These are phyloP conservation scores for Bhutanitis thaidina DNA, from an alignment of 2,888 invertebrate genomes.

Conservation along the genomic window DNA sequence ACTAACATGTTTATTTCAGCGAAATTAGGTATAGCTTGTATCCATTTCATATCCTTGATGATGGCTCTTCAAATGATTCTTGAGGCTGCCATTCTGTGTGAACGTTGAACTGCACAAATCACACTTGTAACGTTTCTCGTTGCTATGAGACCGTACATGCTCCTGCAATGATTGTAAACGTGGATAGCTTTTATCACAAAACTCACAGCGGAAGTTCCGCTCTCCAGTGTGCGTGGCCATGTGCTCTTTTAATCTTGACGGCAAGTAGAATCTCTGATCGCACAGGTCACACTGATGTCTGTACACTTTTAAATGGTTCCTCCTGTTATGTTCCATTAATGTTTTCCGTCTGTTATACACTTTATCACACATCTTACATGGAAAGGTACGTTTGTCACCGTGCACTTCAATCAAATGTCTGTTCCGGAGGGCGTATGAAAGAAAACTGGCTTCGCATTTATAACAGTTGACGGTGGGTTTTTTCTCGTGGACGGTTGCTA, in stretches of 20 bases:
- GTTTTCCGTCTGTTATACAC: constrained; percentile 64
- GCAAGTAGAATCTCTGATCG: constrained; percentile 66
- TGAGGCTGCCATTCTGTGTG: constrained; percentile 77
- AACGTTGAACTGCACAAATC: constrained; percentile 73
- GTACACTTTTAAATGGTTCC: constrained; percentile 60
- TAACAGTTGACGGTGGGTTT: constrained; percentile 63
- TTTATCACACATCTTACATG: constrained; percentile 61
- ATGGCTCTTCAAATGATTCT: constrained; percentile 78
- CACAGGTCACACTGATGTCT: constrained; percentile 64
- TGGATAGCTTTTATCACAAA: constrained; percentile 80
- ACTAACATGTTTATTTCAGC: too few relatives aligned
- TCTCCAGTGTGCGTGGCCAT: constrained; percentile 76
- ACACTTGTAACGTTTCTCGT: constrained; percentile 77
- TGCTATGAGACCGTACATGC: constrained; percentile 76
- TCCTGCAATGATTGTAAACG: constrained; percentile 78
- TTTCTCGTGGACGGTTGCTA: constrained; percentile 63
- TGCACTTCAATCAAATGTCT: constrained; percentile 62
- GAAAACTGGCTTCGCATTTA: constrained; percentile 60
- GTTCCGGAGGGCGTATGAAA: constrained; percentile 57
- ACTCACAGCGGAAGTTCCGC: constrained; percentile 74
- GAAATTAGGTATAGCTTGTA: constrained; percentile 1
- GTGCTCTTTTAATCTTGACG: constrained; percentile 65
- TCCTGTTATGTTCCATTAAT: constrained; percentile 56
- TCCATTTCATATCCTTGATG: constrained; percentile 35
- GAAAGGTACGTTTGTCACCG: constrained; percentile 59